Base-by-base conservation (phyloP, 2,888 invertebrate genomes). In the Capitulum mitella region DNA sequence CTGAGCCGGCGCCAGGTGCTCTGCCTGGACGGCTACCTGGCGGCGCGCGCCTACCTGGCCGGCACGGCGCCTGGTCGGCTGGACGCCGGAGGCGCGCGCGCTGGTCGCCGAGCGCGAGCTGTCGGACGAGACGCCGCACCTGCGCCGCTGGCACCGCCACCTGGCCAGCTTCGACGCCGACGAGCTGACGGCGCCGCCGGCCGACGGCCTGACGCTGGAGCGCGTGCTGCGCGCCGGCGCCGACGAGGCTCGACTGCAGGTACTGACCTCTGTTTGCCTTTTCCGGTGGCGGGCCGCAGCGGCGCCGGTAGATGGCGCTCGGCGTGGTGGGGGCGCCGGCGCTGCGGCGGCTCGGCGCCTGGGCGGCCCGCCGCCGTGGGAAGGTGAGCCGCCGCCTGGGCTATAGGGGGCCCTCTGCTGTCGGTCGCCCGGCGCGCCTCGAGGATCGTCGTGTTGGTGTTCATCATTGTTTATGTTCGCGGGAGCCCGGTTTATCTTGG, bases 121-220 rank as follows among this genome's bases (percentile, higher is more conserved):
- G 0, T 3, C 26, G 10, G 70, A 70, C 26, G 70, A 70, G 37
- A 16, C 26, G 37, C 70, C 70, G 6, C 70, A 70, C 37, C 40
- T 70, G 70, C 70, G 70, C 37, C 70, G 70, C 37, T 70, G 70
- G 70, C 26, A 37, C 40, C 22, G 40, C 70, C 70, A 70, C 40
- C 70, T 70, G 70, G 37, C 40, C 37, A 40, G 37, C 37, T 70
- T 37, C 22, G 19, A 3, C 22, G 37, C 37, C 19, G 70, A 8
- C 37, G 70, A 70, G 70, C 70, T 70, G 70, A 12, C 70, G 70
- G 70, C 70, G 40, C 70, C 70, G 70, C 40, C 70, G 40, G 37
- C 70, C 10, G 70, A 22, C 70, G 70, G 70, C 2, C 37, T 70
- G 19, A 40, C 40, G 10, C 70, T 70, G 70, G 22, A 70, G 70